These are phyloP conservation scores for Bubo bubo DNA, from an alignment of 2,113 vertebrate genomes.

Conservation along the genomic window DNA sequence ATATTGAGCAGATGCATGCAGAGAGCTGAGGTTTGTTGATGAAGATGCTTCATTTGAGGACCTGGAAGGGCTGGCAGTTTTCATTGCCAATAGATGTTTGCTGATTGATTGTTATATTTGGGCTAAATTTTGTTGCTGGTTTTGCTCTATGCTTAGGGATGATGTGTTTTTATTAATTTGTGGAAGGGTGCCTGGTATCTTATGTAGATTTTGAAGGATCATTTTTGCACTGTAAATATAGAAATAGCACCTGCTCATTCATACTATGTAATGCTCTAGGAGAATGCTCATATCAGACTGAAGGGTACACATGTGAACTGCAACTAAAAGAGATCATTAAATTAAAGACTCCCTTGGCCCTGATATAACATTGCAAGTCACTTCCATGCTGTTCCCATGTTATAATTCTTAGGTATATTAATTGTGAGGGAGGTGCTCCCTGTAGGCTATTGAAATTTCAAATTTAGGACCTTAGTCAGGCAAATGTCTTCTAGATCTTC, in stretches of 20 bases:
- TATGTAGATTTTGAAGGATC: background rate
- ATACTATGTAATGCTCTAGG: background rate
- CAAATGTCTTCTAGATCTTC: background rate
- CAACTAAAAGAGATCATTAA: constrained; percentile 48
- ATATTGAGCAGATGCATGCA: background rate
- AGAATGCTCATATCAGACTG: background rate
- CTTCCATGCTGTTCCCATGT: constrained; percentile 38
- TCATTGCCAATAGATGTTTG: background rate
- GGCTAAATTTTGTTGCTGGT: background rate
- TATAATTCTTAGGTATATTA: constrained; percentile 60
- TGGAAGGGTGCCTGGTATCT: background rate
- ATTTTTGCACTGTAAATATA: background rate
- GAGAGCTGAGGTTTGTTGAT: background rate
- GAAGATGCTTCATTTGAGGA: background rate
- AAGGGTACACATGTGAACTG: constrained; percentile 6
- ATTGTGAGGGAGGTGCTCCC: constrained; percentile 43
- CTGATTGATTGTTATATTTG: background rate
- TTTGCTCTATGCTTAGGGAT: background rate
- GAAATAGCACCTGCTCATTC: background rate
- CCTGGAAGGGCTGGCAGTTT: background rate
- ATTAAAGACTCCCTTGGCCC: constrained; percentile 46
- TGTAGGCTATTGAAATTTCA: constrained; percentile 29
- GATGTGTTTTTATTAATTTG: background rate
- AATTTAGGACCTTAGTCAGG: constrained; percentile 35
- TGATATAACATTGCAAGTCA: constrained; percentile 51